A percentile compares a stretch with the other conserved stretches of the same genome.
phyloP scores from a whole-genome alignment of 2,888 invertebrate genomes.

The Apotomis capreana region DNA sequence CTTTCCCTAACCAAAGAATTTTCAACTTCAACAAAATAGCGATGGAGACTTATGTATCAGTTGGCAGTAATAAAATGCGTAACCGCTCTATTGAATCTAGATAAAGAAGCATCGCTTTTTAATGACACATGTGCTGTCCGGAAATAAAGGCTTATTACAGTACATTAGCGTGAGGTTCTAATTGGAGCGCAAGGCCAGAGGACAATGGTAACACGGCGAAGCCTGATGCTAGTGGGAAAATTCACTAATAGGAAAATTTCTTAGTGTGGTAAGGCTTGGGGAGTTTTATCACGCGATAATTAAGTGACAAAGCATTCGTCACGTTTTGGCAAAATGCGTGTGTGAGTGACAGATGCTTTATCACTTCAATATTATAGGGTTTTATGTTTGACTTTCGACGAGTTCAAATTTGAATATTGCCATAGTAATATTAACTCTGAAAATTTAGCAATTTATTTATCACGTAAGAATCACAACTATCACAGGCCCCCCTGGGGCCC shows the following conservation, averaged over 20 bases:
- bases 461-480: too few relatives aligned
- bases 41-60: not conserved
- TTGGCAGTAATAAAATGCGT: not conserved
- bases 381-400: too few relatives aligned
- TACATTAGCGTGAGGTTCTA: slow-evolving; percentile 33
- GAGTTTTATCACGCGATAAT: too few relatives aligned
- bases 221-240: slow-evolving; percentile 12
- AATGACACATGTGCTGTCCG: slow-evolving; percentile 26
- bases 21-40: not conserved
- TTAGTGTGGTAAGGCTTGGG: not conserved
- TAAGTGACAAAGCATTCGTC: too few relatives aligned
- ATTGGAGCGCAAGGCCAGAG: slow-evolving; percentile 34
- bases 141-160: slow-evolving; percentile 39
- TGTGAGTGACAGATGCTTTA: too few relatives aligned
- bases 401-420: too few relatives aligned
- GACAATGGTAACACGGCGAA: slow-evolving; percentile 33
- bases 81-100: slow-evolving; percentile 7
- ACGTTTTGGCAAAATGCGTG: too few relatives aligned
- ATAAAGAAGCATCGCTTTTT: slow-evolving; percentile 18
- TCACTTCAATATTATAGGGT: too few relatives aligned
- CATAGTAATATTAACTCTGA: too few relatives aligned
- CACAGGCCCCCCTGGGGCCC: too few relatives aligned
- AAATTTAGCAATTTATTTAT: too few relatives aligned
- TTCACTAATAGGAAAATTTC: slow-evolving; percentile 23
- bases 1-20: too few relatives aligned